Evolutionary conservation across 2,888 invertebrate species (phyloP), one percentile per base, ranked within the genome.

Genomic region (Noctua janthe): DNA sequence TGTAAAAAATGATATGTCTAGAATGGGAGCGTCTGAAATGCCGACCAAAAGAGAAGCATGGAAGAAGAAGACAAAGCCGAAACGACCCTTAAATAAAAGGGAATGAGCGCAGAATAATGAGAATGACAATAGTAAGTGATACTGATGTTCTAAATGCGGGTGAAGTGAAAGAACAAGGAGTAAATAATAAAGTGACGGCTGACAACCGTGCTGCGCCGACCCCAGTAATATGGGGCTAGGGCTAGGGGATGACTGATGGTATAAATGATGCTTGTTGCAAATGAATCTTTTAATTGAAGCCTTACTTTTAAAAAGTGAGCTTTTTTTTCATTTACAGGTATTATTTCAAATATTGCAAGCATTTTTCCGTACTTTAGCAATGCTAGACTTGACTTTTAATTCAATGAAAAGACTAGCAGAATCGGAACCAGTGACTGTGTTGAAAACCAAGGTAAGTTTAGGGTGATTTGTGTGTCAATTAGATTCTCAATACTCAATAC

Each of bases 241-340:
- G 35, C 17, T 10, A 11, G 17, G 0, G 8, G 35, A 64, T 35
- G 35, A 23, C 35, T 23, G 35, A 15, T 71, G 8, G 23, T 51
- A 10, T 54, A 35, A 71, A 29, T 59, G n/a, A 59, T 29, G 29
- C n/a, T 11, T 70, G 20, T 23, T 49, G 1, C 3, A 29, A 29
- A 29, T 71, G 8, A 51, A 5, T 23, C 4, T 23, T 51, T 15
- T 8, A 23, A 35, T 71, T 20, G 7, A 29, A 71, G 29, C 13
- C 20, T 71, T 51, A 8, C 29, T 51, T 71, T 10, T 4, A 29
- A 43, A 64, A 64, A 13, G 2, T 20, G 17, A n/a, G 17, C 6
- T 13, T 43, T 43, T 43, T 43, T 66, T 43, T 73, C 2, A 73
- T 49, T 74, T 74, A 13, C 74, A 74, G 74, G 49, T 73, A 13